Evolutionary conservation across 2,113 vertebrate species (phyloP), one percentile per base, ranked within the genome.

Genomic region (Eira barbara): DNA sequence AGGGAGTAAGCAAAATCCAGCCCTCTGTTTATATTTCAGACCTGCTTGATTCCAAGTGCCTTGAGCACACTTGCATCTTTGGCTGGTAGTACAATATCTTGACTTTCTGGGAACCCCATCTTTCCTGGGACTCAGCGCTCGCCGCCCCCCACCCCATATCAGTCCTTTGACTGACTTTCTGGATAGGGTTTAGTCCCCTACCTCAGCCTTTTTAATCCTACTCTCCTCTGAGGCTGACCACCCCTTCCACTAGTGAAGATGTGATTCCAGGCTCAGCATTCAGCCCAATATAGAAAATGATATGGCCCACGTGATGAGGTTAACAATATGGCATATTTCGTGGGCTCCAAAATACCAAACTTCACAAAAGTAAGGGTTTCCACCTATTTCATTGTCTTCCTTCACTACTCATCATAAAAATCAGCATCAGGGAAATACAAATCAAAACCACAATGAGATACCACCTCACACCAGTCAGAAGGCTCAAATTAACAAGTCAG

Each of bases 21-120:
- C 57, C 7, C 95, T 81, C 49, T 81, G 21, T 89, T 92, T 80
- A 95, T 80, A 95, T 80, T 63, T 89, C 49, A 42, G 47, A 92
- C 20, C 25, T 89, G 36, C 27, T 65, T 71, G 13, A 17, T 47
- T 80, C 61, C 23, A 92, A 80, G 34, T 65, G 61, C 82, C 39
- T 78, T 82, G 21, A 87, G 49, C 49, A 71, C 21, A 63, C n/a
- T 80, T 87, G 8, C 0, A 0, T 73, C 74, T 95, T 88, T 47
- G 71, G 21, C 17, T 90, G 47, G 45, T 47, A 81, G 71, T 31
- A 47, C 18, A 34, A 12, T 31, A 36, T 69, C 47, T 81, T 84
- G 74, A 67, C 27, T 74, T 92, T 79, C 67, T 47, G 25, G 42
- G 31, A 74, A 80, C 29, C 15, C 9, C 13, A 55, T 47, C 65